Evolutionary conservation across 2,888 invertebrate genomes (phyloP), one percentile per base, ranked within the genome.

Genomic region (Melitaea athalia): DNA sequence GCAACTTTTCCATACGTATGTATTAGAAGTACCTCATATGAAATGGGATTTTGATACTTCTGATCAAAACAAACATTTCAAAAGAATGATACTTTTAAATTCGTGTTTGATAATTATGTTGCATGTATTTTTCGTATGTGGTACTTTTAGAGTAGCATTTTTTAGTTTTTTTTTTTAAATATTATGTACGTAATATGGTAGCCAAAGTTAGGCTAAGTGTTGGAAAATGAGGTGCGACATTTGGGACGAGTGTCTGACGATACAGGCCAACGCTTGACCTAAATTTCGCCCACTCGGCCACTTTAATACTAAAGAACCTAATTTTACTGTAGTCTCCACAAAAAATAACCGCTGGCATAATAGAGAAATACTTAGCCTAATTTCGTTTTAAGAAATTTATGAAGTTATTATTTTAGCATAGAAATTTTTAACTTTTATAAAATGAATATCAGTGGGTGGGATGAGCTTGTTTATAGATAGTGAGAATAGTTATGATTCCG

Each of bases 221-320:
- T 81, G 81, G 82, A 87, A 86, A 89, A 88, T 86, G 86, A 87
- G 87, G 85, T 86, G 87, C 79, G 84, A 86, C 85, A 86, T 88
- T 87, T 83, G 81, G 81, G 80, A 71, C 79, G 77, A 78, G 76
- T 76, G 79, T 76, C 78, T 78, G 79, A 79, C 83, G 85, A 86
- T 85, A 85, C 84, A 85, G 78, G 78, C 79, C 79, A 79, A 71
- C 78, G 79, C 84, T 87, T 88, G 88, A 89, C 88, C 89, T 79
- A 84, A 82, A 86, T 88, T 85, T 81, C 76, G 79, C 79, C 79
- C 76, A 73, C 74, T 72, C 77, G 78, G 77, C 78, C 80, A 81
- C 80, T 82, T 82, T 78, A 76, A 76, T 75, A 62, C 50, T 67
- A 62, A 70, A 64, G 62, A 70, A 70, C 64, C 68, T 64, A 68